Evolutionary conservation across 2,888 invertebrate species (phyloP), one percentile per base, ranked within the genome.

Genomic region (Iphiclides podalirius): DNA sequence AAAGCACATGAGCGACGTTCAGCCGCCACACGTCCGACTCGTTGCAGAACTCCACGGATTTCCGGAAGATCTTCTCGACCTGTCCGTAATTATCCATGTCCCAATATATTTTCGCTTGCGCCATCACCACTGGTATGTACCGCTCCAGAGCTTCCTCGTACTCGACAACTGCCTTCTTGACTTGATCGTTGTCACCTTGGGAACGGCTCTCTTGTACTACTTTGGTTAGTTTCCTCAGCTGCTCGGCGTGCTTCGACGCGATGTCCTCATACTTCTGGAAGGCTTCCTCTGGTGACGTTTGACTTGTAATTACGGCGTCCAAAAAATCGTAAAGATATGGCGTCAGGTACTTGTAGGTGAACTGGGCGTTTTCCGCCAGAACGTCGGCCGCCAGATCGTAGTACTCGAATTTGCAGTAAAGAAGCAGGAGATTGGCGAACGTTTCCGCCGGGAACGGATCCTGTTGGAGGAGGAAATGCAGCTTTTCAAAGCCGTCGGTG

Each of bases 51-150:
- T 99, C 99, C 0, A 97, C 97, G 51, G 98, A 98, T 75, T 98
- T 97, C 23, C 97, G 93, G 76, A 99, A 98, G 59, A 98, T 97
- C 73, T 97, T 96, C 75, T 99, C 98, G 1, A 99, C 98, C 71
- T 98, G 97, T 1, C 93, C 91, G 68, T 98, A 99, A 74, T 99
- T 97, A 72, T 97, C 97, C 76, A 95, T 91, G 59, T 99, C 97
- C 99, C 99, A 99, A 71, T 97, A 98, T 58, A 99, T 97, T 90
- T 98, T 98, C 1, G 99, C 98, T 79, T 99, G 97, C 0, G 98
- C 97, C 99, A 99, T 99, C n/a, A 99, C 90, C 0, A 98, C 97
- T 0, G 99, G 99, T 53, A 99, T 94, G 70, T 98, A 99, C 63
- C 97, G 90, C 70, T 97, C 97, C 56, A 98, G 75, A 1, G 95